A percentile compares a stretch with the other conserved stretches of the same genome.
These are phyloP conservation scores for Drosophila seguyi DNA, from an alignment of 1,140 invertebrate genomes.

Conservation along the genomic window DNA sequence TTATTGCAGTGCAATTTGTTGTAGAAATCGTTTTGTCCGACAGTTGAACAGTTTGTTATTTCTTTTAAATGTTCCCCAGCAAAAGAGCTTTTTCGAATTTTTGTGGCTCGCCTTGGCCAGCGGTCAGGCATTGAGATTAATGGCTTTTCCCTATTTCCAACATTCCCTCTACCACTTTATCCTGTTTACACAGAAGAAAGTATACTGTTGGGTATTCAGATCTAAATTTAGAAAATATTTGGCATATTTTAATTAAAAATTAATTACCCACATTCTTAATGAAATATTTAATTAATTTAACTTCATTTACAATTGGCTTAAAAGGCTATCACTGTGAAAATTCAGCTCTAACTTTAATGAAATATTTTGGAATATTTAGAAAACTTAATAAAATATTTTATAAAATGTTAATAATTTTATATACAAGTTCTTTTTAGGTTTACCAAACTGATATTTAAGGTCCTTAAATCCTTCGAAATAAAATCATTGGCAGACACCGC, in stretches of 20 bases:
- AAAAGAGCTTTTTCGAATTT: slow-evolving; percentile 79
- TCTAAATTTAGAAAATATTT: not conserved
- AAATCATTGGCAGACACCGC: not conserved
- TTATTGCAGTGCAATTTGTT: slow-evolving; percentile 85
- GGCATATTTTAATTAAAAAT: not conserved
- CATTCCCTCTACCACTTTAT: not conserved
- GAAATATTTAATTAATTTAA: not conserved
- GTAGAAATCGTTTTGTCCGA: slow-evolving; percentile 84
- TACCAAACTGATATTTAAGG: too few species aligned
- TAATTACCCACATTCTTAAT: not conserved
- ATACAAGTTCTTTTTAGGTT: too few species aligned
- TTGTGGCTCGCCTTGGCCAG: slow-evolving; percentile 66
- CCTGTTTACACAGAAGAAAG: not conserved
- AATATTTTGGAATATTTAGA: too few species aligned
- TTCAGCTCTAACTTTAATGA: not conserved
- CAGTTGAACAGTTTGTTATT: slow-evolving; percentile 84
- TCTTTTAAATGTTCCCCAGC: slow-evolving; percentile 80
- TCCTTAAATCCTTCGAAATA: too few species aligned
- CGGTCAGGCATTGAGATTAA: slow-evolving; percentile 58
- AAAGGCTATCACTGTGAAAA: not conserved
- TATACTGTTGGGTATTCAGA: not conserved
- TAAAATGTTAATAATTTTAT: too few species aligned
- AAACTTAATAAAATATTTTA: too few species aligned
- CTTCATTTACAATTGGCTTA: not conserved
- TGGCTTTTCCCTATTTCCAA: slow-evolving; percentile 11